A percentile compares a stretch with the other conserved stretches of the same genome.
Conservation (phyloP, 2,797 vertebrate genomes). For the Lophotriccus pileatus region DNA sequence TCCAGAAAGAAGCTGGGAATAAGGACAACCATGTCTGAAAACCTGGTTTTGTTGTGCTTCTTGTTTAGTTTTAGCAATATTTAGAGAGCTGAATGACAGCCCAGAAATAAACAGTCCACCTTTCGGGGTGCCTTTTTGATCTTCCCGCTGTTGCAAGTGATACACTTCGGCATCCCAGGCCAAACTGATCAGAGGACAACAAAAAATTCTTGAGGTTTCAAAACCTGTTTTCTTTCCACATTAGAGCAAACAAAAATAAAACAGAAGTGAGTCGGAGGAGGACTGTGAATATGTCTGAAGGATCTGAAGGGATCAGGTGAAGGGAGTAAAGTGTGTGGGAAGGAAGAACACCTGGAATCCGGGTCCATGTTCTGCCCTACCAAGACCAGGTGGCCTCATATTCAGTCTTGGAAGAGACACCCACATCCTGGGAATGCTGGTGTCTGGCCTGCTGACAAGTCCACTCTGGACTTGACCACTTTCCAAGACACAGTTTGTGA, state of each 20-base stretch:
- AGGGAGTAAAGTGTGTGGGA: background rate
- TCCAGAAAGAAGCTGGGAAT: background rate
- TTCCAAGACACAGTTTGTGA: background rate
- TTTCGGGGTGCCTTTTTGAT: background rate
- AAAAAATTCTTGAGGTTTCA: background rate
- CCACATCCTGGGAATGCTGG: background rate
- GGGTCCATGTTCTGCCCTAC: background rate
- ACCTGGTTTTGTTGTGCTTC: background rate
- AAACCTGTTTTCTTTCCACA: background rate
- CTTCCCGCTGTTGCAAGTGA: background rate
- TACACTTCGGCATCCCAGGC: background rate
- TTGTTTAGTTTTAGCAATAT: background rate
- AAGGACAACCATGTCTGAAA: background rate
- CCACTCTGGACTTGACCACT: background rate
- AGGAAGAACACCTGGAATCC: background rate
- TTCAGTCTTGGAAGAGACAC: background rate
- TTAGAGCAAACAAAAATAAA: background rate
- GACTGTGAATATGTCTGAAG: background rate
- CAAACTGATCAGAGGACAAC: background rate
- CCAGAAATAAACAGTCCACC: background rate
- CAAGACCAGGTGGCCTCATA: background rate
- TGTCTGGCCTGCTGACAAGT: background rate
- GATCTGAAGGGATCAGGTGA: background rate
- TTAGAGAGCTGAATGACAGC: background rate
- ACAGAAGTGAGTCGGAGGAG: background rate